Conservation (phyloP, 2,113 vertebrate genomes). For the Caranx melampygus region DNA sequence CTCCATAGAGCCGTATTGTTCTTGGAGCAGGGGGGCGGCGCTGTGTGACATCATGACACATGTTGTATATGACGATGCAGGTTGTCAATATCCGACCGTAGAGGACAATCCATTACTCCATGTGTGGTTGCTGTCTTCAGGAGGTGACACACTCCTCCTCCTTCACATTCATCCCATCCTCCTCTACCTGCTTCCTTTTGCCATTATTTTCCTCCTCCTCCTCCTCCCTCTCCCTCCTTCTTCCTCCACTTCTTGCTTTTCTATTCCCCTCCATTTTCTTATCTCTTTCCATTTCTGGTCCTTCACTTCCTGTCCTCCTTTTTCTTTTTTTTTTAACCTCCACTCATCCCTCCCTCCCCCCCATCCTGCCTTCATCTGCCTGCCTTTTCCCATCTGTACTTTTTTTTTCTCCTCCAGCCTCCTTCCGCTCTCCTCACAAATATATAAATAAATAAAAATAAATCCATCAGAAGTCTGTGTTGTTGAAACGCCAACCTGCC, state of each 20-base stretch:
- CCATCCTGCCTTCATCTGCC: background rate
- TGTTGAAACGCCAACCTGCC: slow-evolving; percentile 53
- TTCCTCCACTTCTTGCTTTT: background rate
- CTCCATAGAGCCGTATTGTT: background rate
- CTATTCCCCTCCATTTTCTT: background rate
- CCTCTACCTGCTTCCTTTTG: background rate
- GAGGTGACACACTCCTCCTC: background rate
- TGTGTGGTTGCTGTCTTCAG: slow-evolving; percentile 12
- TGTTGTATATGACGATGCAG: slow-evolving; percentile 34
- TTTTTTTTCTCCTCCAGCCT: slow-evolving; percentile 17
- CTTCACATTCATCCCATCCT: background rate
- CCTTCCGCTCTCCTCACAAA: background rate
- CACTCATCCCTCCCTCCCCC: slow-evolving; percentile 3
- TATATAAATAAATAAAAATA: slow-evolving; percentile 3
- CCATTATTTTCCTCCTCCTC: background rate
- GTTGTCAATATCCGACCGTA: slow-evolving; percentile 22
- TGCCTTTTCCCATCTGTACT: slow-evolving; percentile 26
- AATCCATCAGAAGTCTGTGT: slow-evolving; percentile 41
- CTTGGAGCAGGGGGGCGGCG: background rate
- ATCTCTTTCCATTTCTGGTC: background rate
- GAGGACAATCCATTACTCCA: slow-evolving; percentile 29
- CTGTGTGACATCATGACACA: slow-evolving; percentile 15
- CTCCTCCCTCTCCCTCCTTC: background rate
- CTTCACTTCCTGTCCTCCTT: background rate
- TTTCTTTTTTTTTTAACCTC: slow-evolving; percentile 3